Base-by-base conservation (phyloP, 2,888 invertebrate genomes). In the Drosophila demipolita region DNA sequence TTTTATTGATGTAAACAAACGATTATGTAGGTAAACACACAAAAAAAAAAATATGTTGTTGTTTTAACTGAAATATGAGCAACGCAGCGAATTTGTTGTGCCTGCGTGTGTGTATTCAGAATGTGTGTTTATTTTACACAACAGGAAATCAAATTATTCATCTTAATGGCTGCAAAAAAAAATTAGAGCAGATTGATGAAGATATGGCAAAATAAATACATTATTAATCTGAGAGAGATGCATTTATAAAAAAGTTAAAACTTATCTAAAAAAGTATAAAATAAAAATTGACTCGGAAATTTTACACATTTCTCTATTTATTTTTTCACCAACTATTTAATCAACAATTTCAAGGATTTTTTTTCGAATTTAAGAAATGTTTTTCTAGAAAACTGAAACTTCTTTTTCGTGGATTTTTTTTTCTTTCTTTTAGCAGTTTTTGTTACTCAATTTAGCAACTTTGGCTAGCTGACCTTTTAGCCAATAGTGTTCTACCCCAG, bases 1-100 rank as follows among this genome's bases (percentile, higher is more conserved):
- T 49, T 62, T 49, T 29, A 35, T 32, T 61, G 49, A 48, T 65
- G 74, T 88, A 88, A 84, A 86, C 74, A 86, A 86, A 68, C 29
- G 48, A 62, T 75, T 71, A 71, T 61, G 50, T n/a, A 45, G 59
- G 49, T 67, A 60, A 42, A 12, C 20, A 40, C n/a, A 26, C 64
- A 62, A 59, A 57, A 52, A 59, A 63, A 33, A 15, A n/a, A 29
- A 23, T 33, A 9, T 69, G 66, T 48, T 50, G 40, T 50, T 81
- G 58, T 64, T 66, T 57, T 26, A 61, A 66, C 70, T 73, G 73
- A 80, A 70, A 80, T 66, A 68, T 62, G 80, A 80, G 60, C 45
- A 23, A 1, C 11, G 15, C 45, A 32, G 57, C 36, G 38, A 40
- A 38, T 26, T 32, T 42, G 40, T 12, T 52, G 33, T 23, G 36